Conservation (phyloP, 64 coral and sea anemone genomes). For the Acropora tenuis region DNA sequence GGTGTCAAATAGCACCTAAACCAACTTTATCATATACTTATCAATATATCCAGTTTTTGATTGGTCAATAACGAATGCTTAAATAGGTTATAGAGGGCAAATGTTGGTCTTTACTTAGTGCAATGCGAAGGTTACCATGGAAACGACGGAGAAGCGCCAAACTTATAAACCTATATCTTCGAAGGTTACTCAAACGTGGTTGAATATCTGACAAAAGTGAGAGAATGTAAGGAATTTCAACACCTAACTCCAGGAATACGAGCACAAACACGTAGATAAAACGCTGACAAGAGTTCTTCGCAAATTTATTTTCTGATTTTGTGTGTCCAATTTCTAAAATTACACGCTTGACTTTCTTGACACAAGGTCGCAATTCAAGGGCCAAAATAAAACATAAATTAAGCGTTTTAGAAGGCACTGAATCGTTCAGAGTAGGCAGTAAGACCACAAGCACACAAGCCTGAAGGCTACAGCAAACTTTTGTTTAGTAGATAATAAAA, state of each 20-base stretch:
- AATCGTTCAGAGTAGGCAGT: background rate
- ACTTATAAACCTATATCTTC: background rate
- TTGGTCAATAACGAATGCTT: background rate
- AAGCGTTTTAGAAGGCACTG: background rate
- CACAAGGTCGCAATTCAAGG: background rate
- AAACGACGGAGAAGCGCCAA: too few relatives aligned
- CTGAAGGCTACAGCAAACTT: background rate
- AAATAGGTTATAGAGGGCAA: background rate
- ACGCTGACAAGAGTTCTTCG: background rate
- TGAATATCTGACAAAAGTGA: background rate
- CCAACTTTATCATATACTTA: background rate
- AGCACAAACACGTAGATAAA: background rate
- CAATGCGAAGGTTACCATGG: too few relatives aligned
- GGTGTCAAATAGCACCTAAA: constrained; percentile 1
- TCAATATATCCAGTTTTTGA: background rate
- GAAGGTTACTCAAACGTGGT: background rate
- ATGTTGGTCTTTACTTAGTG: too few relatives aligned
- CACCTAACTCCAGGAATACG: background rate
- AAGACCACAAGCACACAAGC: background rate
- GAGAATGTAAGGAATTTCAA: background rate
- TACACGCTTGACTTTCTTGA: background rate
- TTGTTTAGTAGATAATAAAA: background rate
- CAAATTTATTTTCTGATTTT: too few relatives aligned
- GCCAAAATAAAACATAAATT: background rate
- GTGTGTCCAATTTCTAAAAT: background rate